Base-by-base conservation (phyloP, 2,888 invertebrate genomes). In the Drosophila demipolita region DNA sequence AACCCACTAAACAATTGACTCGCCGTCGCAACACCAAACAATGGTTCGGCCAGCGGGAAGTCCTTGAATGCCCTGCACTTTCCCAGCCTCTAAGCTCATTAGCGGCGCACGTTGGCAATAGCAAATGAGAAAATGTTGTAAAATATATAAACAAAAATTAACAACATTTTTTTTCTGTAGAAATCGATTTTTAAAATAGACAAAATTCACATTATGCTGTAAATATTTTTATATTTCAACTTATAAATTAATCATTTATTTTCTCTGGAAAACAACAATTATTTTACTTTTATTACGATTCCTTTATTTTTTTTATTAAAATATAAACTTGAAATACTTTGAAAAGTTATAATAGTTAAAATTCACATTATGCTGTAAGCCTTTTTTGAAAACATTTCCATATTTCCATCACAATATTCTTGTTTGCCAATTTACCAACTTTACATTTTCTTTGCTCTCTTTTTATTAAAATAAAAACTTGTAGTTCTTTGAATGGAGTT, bases 1-100 rank as follows among this genome's bases (percentile, higher is more conserved):
- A 87, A 49, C 61, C 72, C 62, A 60, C 81, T 69, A 75, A 86
- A 83, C 83, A 75, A 84, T 89, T 78, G 89, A 80, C 72, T 69
- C 52, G 50, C 52, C 35, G 35, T 54, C 66, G 23, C 57, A 26
- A 52, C 65, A 58, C 57, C 50, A 62, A 63, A 71, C 38, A 60
- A 52, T 50, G 57, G 58, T 55, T 33, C 36, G 54, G 54, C 33
- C 62, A 67, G 70, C 66, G 4, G 40, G 36, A 32, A 58, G 6
- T 54, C 55, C 54, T 50, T 9, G 42, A 53, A 82, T 68, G 62
- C 70, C 74, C 82, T 87, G 23, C 40, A 36, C 17, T 36, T 17
- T 17, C 5, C 29, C 26, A 40, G 12, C n/a, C 35, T 8, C 26
- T n/a, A 38, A 55, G 38, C 38, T 55, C 52, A 38, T 29, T 26